Conservation (phyloP, 2,888 invertebrate genomes). For the Drosophila recens region DNA sequence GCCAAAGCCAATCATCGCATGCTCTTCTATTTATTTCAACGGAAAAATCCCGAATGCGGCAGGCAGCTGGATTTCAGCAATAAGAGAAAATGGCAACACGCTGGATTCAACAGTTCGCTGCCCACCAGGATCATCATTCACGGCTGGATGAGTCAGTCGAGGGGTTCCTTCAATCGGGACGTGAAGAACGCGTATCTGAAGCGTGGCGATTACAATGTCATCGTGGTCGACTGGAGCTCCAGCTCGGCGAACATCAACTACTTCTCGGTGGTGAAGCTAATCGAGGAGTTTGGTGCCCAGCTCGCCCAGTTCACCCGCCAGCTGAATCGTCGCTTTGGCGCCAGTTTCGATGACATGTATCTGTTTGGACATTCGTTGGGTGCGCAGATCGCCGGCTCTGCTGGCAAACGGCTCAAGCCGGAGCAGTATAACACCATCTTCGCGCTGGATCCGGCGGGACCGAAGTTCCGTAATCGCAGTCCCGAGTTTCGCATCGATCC, state of each 20-base stretch:
- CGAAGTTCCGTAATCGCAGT: constrained; percentile 75
- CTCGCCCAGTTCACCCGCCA: constrained; percentile 77
- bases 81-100: constrained; percentile 48
- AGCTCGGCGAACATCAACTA: constrained; percentile 80
- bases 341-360: constrained; percentile 72
- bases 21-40: constrained; percentile 78
- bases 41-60: constrained; percentile 73
- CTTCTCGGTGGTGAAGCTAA: constrained; percentile 74
- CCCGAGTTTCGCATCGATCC: constrained; percentile 80
- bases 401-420: constrained; percentile 76
- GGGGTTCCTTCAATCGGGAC: constrained; percentile 78
- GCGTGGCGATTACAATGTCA: constrained; percentile 76
- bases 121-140: constrained; percentile 82
- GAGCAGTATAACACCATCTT: constrained; percentile 80
- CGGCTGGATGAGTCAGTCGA: constrained; percentile 83
- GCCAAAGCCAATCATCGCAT: constrained; percentile 60
- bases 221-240: constrained; percentile 83
- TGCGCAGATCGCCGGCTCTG: constrained; percentile 83
- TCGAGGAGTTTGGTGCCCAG: constrained; percentile 75
- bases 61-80: constrained; percentile 64
- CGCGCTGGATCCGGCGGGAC: constrained; percentile 84
- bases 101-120: constrained; percentile 75
- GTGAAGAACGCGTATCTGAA: constrained; percentile 79
- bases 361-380: constrained; percentile 85
- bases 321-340: constrained; percentile 55